Evolutionary conservation across 2,888 invertebrate species (phyloP).

Genomic region (Dermolepida albohirtum): DNA sequence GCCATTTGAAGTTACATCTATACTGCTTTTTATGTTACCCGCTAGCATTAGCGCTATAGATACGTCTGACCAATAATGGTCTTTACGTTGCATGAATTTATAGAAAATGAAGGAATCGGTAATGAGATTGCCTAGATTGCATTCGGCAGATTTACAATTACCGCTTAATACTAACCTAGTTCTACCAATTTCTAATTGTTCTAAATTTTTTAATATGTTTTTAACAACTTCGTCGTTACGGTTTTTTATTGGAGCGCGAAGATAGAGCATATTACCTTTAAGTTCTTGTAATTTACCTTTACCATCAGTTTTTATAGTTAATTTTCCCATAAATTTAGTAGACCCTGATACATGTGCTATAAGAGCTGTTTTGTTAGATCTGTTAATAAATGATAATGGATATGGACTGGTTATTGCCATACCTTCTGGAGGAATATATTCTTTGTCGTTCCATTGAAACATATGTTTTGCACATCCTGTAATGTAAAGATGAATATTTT

Average conservation of each 20-base stretch:
- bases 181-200: constrained; percentile 2
- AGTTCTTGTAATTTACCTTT: not conserved
- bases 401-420: not conserved
- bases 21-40: constrained; percentile 1
- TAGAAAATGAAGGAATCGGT: constrained; percentile 14
- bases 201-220: not conserved
- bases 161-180: not conserved
- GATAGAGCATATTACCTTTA: constrained; percentile 3
- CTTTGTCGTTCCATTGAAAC: constrained; percentile 17
- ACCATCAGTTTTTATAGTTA: not conserved
- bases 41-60: constrained; percentile 6
- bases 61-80: not conserved
- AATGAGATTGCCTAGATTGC: constrained; percentile 24
- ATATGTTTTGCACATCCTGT: constrained; percentile 1
- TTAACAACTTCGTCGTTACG: no score
- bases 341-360: constrained; percentile 11
- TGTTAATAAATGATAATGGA: not conserved
- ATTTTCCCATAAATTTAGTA: constrained; percentile 13
- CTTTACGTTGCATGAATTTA: not conserved
- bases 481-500: not conserved
- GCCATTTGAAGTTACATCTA: not conserved
- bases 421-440: not conserved
- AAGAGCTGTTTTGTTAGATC: not conserved
- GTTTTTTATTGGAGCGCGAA: not conserved
- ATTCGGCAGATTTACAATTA: not conserved